Evolutionary conservation across 2,888 invertebrate genomes (phyloP).

Genomic region (Volucella inanis): DNA sequence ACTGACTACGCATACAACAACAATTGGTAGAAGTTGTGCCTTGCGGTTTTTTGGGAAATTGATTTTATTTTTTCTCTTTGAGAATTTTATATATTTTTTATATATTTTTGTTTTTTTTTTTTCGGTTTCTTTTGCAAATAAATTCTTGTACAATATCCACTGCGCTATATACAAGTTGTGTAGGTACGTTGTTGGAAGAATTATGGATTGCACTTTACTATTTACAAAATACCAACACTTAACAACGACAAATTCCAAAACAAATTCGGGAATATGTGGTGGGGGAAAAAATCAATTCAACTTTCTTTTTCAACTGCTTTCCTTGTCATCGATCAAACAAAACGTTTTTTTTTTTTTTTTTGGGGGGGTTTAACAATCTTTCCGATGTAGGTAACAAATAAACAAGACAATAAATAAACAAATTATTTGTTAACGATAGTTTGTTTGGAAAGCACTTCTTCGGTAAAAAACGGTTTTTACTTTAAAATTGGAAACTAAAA

Average conservation of each 20-base stretch:
- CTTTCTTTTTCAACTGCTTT: conserved; percentile 33
- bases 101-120: too few species aligned
- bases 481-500: conserved; percentile 71
- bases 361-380: neutral
- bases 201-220: too few species aligned
- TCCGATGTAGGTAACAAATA: neutral
- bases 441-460: neutral
- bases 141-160: conserved; percentile 9
- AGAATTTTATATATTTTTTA: conserved; percentile 43
- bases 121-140: conserved; percentile 5
- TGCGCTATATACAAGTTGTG: conserved; percentile 30
- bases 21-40: too few species aligned
- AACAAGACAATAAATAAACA: conserved; percentile 34
- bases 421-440: neutral
- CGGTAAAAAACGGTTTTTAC: conserved; percentile 41
- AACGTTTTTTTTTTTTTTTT: conserved; percentile 23
- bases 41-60: neutral
- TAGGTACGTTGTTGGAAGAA: too few species aligned
- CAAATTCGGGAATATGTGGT: conserved; percentile 50
- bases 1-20: neutral
- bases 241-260: conserved; percentile 22
- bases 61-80: conserved; percentile 23
- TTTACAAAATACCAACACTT: conserved; percentile 54
- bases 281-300: conserved; percentile 49
- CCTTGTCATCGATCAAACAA: conserved; percentile 65